phyloP scores from a whole-genome alignment of 2,888 invertebrate species.

The Gandaritis pyraliata region DNA sequence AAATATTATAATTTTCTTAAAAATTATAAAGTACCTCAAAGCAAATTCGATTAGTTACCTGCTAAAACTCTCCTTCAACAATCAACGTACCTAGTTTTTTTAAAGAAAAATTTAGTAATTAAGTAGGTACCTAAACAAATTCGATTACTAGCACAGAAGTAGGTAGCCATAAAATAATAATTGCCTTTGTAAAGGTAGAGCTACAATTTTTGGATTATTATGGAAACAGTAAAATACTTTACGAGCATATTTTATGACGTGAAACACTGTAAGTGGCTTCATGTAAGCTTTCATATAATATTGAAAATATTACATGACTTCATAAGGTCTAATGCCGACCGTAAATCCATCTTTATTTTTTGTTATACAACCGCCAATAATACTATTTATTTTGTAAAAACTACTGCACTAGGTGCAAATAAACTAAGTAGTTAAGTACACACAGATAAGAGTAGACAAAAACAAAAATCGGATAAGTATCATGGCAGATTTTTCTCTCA shows the following conservation, averaged over 20 bases:
- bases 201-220: slow-evolving; percentile 31
- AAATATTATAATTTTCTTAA: too few relatives aligned
- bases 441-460: too few relatives aligned
- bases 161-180: slow-evolving; percentile 34
- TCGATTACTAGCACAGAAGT: slow-evolving; percentile 23
- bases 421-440: too few relatives aligned
- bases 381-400: too few relatives aligned
- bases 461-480: too few relatives aligned
- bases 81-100: too few relatives aligned
- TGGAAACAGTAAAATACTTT: slow-evolving; percentile 41
- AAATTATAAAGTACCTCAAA: too few relatives aligned
- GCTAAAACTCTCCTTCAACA: too few relatives aligned
- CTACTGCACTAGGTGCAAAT: too few relatives aligned
- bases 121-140: slow-evolving; percentile 20
- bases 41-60: too few relatives aligned
- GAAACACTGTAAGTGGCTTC: slow-evolving; percentile 38
- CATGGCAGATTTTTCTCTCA: too few relatives aligned
- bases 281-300: slow-evolving; percentile 28
- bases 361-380: too few relatives aligned
- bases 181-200: slow-evolving; percentile 23
- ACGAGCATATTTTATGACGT: slow-evolving; percentile 40
- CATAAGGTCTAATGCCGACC: not conserved
- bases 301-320: slow-evolving; percentile 7
- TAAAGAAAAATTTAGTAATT: not conserved
- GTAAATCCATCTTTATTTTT: not conserved